Conservation (phyloP, 2,888 invertebrate genomes). For the Acanthopleura granulata region DNA sequence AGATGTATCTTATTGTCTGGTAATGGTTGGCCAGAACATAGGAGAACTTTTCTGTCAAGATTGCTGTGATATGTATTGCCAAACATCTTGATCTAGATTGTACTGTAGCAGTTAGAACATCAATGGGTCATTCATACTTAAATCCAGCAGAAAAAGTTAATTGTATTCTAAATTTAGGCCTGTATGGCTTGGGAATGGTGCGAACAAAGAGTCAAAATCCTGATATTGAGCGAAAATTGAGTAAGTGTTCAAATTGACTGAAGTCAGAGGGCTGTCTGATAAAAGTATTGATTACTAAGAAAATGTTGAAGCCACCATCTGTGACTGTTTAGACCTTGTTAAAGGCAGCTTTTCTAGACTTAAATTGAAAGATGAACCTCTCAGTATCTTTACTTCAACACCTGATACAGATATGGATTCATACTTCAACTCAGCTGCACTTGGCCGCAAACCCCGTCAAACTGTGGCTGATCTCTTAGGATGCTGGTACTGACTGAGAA, state of each 20-base stretch:
- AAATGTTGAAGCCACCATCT: too few species aligned
- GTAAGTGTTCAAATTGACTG: slow-evolving; percentile 10
- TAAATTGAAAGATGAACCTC: background rate
- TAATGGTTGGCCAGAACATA: slow-evolving; percentile 1
- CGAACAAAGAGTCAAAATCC: background rate
- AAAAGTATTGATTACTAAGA: background rate
- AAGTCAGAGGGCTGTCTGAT: background rate
- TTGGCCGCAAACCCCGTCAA: background rate
- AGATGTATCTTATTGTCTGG: background rate
- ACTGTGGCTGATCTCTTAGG: too few species aligned
- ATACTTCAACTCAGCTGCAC: slow-evolving; percentile 3
- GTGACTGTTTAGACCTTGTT: too few species aligned
- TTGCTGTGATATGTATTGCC: too few species aligned
- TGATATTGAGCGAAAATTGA: background rate
- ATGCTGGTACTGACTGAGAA: too few species aligned
- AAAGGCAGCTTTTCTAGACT: background rate
- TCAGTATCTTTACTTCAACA: background rate
- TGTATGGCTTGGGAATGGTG: too few species aligned
- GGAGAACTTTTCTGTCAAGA: background rate
- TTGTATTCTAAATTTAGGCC: too few species aligned
- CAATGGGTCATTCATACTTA: background rate
- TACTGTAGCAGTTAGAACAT: background rate
- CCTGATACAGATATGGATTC: background rate
- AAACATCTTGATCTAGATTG: too few species aligned
- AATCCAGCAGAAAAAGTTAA: too few species aligned